phyloP scores from a whole-genome alignment of 1,140 invertebrate genomes.

The Ips nitidus region DNA sequence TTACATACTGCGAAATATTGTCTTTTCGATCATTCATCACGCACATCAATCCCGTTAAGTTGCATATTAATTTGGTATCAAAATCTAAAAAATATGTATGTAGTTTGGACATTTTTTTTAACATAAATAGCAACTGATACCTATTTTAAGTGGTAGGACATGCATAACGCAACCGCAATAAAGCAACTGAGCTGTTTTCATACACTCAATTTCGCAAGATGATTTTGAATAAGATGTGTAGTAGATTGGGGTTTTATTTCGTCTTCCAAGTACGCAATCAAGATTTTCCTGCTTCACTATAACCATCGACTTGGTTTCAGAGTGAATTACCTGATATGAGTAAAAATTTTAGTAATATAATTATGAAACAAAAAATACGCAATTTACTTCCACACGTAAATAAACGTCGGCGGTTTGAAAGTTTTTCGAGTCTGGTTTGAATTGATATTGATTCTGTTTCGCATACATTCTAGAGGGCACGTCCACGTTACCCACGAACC shows the following conservation, averaged over 20 bases:
- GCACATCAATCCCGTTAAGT: constrained; percentile 1
- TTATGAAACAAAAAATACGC: no score
- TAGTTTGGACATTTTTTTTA: no score
- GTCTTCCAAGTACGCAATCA: no score
- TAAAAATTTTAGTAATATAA: no score
- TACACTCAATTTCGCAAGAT: constrained; percentile 22
- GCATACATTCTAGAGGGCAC: constrained; percentile 20
- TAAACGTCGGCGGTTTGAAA: constrained; percentile 3
- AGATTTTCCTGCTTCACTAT: no score
- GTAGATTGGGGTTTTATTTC: no score
- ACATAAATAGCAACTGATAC: no score
- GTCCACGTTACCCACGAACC: constrained; percentile 13
- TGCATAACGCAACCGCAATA: constrained; percentile 16
- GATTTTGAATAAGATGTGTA: constrained; percentile 12
- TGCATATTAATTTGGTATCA: constrained; percentile 10
- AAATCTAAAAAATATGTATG: no score
- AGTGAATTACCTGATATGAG: no score
- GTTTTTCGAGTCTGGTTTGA: not conserved
- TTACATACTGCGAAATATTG: not conserved
- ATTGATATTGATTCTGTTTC: constrained; percentile 13
- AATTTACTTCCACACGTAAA: not conserved
- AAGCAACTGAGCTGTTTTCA: constrained; percentile 7
- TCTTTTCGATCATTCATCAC: not conserved
- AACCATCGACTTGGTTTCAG: no score
- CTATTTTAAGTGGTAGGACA: constrained; percentile 15